Conservation (phyloP, 2,888 invertebrate genomes). For the Drepanosiphum platanoidis region DNA sequence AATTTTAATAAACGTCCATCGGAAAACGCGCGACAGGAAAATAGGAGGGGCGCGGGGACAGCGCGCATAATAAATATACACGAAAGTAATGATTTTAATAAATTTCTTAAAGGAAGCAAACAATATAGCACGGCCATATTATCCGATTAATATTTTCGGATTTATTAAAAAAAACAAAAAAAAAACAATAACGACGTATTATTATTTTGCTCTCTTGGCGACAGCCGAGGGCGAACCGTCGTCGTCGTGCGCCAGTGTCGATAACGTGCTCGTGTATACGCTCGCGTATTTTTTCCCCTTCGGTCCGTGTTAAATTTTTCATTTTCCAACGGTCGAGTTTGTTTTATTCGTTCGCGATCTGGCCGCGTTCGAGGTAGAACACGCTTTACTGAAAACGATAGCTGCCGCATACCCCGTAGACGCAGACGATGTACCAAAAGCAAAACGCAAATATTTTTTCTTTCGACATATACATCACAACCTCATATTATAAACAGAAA, state of each 20-base stretch:
- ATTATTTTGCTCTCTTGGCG: background rate
- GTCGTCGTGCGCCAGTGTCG: background rate
- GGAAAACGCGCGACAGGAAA: background rate
- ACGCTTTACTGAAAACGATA: background rate
- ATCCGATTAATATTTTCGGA: background rate
- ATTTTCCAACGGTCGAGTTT: background rate
- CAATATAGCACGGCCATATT: background rate
- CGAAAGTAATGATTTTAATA: background rate
- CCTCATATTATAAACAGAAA: no score
- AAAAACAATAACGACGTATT: no score
- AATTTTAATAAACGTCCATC: slow-evolving; percentile 3
- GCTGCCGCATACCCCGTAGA: no score
- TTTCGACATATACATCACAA: no score
- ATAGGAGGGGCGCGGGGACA: background rate
- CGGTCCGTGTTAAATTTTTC: background rate
- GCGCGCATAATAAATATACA: background rate
- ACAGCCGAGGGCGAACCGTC: background rate
- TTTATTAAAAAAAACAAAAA: background rate
- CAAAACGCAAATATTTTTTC: no score
- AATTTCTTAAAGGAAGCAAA: slow-evolving; percentile 7
- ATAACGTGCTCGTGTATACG: background rate
- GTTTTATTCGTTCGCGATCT: no score
- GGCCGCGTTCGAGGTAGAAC: background rate
- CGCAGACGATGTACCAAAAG: no score
- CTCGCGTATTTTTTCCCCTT: background rate